These are phyloP conservation scores for Cuculus canorus DNA, from an alignment of 2,797 vertebrate genomes.

Conservation along the genomic window DNA sequence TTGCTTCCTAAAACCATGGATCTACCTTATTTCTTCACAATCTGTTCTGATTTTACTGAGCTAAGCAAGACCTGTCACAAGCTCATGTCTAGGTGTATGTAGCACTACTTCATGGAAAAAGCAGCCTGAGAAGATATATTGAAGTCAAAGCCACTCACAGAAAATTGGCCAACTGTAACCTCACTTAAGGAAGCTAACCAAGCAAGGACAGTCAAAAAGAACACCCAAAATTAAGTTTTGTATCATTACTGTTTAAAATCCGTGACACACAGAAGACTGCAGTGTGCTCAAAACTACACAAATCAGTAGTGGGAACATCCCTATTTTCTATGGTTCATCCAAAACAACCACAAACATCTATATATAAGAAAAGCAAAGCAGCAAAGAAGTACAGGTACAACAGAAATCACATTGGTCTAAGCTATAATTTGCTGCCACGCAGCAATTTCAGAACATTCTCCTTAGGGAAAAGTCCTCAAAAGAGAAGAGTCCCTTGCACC, in stretches of 20 bases:
- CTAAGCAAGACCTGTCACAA: not conserved
- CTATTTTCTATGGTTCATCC: not conserved
- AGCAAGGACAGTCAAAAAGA: not conserved
- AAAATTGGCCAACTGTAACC: not conserved
- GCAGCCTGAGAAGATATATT: not conserved
- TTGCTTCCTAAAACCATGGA: not conserved
- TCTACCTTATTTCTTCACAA: not conserved
- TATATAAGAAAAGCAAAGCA: not conserved
- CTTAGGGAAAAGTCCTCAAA: not conserved
- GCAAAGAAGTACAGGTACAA: not conserved
- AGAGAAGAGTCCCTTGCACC: not conserved
- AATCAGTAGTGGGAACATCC: not conserved
- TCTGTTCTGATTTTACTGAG: not conserved
- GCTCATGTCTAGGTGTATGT: not conserved
- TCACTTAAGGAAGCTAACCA: not conserved
- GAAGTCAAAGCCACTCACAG: not conserved
- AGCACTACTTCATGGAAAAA: not conserved
- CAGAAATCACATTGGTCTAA: not conserved
- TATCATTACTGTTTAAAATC: not conserved
- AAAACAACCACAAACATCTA: not conserved
- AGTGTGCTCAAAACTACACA: not conserved
- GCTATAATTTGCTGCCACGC: not conserved
- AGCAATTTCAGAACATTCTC: not conserved
- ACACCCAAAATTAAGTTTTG: not conserved
- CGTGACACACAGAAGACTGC: not conserved